Evolutionary conservation across 2,797 vertebrate genomes (phyloP), one percentile per base, ranked within the genome.

Genomic region (Loris lydekkerianus): DNA sequence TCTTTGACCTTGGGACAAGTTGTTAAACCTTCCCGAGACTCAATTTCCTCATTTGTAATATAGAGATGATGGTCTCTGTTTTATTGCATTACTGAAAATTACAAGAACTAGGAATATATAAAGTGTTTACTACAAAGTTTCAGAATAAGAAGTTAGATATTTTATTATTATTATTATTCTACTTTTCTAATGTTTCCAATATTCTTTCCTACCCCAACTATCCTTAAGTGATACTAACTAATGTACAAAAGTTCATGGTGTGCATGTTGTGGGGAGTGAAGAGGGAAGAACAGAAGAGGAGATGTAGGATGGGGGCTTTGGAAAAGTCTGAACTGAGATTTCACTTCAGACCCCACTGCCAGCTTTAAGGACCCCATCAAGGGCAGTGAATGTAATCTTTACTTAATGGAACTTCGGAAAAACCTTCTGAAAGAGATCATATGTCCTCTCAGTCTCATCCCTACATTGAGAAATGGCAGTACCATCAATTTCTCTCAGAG

Each of bases 401-500:
- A 58, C 9, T 65, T 70, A 72, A 72, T 84, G 61, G 69, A 92
- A 10, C 21, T 93, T 86, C 25, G 61, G 29, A 3, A 10, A 86
- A 88, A 65, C 2, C 9, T 82, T 31, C 53, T 86, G 91, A 87
- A 82, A 49, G 29, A 46, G 25, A 87, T 3, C 37, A 7, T 58
- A 1, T 46, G 7, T 58, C 21, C 58, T 10, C 25, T 86, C 60
- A 40, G 11, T 78, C 65, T 76, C 27, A 65, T 75, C 69, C 31
- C 3, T 70, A 56, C 31, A 23, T 5, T 56, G 43, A 97, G 27
- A 53, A 85, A 78, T 84, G 23, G 18, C 27, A 80, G 11, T 31
- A 14, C n/a, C 29, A 46, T 92, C 67, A 73, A 46, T 89, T 85
- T 93, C 34, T 88, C 72, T 94, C 70, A 58, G 31, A 81, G 46